Evolutionary conservation across 2,113 vertebrate genomes (phyloP), one percentile per base, ranked within the genome.

Genomic region (Carassius auratus): DNA sequence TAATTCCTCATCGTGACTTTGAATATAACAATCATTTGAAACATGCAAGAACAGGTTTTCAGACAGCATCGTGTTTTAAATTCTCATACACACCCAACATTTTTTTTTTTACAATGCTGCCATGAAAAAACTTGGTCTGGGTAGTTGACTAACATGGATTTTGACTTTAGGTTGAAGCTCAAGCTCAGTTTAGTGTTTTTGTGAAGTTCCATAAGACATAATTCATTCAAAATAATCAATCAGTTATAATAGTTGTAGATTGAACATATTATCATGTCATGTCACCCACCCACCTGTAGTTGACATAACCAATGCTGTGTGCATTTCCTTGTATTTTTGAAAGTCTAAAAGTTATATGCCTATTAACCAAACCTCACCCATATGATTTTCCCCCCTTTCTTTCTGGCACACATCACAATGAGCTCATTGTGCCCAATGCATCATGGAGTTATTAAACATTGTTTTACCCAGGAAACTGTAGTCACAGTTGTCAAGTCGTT

Each of bases 401-500:
- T 55, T 52, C 26, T 76, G 76, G 55, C 62, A 33, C 42, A 21
- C 45, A 81, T n/a, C 48, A 83, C 81, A 59, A 71, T 57, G 68
- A 55, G 50, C 68, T 57, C 81, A 38, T 59, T 83, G 68, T 57
- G 10, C 21, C 68, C 33, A 57, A 64, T 69, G 45, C 79, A 45
- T 62, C 59, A 48, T 50, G 62, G 45, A 68, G 45, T 69, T 52
- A 17, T 64, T 21, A 36, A 81, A 81, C 9, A 1, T 69, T 33
- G 48, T 52, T 69, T 50, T 19, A 52, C 59, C 17, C n/a, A 30
- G 78, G 79, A 69, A 50, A 81, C 62, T n/a, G 45, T 50, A 81
- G 62, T 68, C 62, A 68, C 45, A 14, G 87, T 77, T 61, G 17
- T 86, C 61, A n/a, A 78, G 76, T 62, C 86, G 84, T 84, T 80